Conservation (phyloP, 2,113 vertebrate genomes). For the Esox niger region DNA sequence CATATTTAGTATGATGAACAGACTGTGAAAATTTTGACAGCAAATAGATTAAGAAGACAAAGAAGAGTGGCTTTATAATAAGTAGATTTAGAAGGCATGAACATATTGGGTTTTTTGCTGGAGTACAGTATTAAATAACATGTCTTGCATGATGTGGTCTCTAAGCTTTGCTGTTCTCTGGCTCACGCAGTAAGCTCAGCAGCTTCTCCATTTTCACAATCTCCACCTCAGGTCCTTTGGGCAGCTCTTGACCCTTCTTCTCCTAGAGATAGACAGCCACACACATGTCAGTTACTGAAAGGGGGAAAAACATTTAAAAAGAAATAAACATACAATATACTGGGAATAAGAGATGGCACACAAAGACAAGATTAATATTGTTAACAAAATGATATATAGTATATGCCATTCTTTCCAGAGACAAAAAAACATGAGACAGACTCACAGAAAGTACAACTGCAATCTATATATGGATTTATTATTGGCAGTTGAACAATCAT, state of each 20-base stretch:
- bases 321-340: neutral
- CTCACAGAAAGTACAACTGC: neutral
- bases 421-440: neutral
- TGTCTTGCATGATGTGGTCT: neutral
- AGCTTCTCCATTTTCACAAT: constrained; percentile 89
- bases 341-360: neutral
- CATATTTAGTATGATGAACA: neutral
- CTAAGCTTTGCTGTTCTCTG: constrained; percentile 23
- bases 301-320: neutral
- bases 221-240: constrained; percentile 83
- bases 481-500: constrained; percentile 6
- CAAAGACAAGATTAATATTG: neutral
- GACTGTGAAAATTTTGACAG: neutral
- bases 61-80: no score
- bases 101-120: neutral
- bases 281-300: neutral
- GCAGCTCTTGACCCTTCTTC: constrained; percentile 85
- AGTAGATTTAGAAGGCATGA: no score
- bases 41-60: no score
- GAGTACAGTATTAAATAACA: neutral
- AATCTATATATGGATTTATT: neutral
- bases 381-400: neutral
- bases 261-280: constrained; percentile 62
- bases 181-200: constrained; percentile 79
- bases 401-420: neutral